Evolutionary conservation across 2,797 vertebrate species (phyloP), one percentile per base, ranked within the genome.

Genomic region (Myripristis jacobus): DNA sequence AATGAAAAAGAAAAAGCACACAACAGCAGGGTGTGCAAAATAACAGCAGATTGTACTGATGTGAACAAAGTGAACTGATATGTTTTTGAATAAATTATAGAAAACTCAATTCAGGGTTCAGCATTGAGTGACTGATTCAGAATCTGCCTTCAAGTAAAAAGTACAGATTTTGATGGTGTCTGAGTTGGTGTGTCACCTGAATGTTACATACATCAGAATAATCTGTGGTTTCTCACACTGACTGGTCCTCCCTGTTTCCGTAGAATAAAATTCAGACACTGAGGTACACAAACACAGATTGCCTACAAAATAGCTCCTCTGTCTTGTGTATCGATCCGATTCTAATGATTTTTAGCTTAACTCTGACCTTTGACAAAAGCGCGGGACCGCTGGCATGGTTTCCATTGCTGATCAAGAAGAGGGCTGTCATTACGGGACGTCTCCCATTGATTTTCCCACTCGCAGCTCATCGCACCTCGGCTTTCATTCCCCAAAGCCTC

Each of bases 361-460:
- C 13, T 72, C 93, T 94, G 83, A 97, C 96, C 95, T 95, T 83
- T 94, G 75, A 95, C 62, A 51, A 69, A 59, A 21, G 83, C 87
- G 3, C 92, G 91, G 0, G 88, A 74, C 58, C 48, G 59, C 70
- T 83, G 90, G 83, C 91, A 95, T 29, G 95, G 94, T 85, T 91
- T 94, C 92, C 91, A 88, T 53, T 62, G 86, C 41, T 89, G 84
- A 59, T 83, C 68, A 29, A 92, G 81, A 31, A 94, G 90, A 22
- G 75, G 70, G 25, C 43, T 85, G 67, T 76, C 69, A 70, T 90
- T 64, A 65, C 77, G 67, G 70, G 77, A 59, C 52, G 75, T 43
- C 51, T 78, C 69, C 0, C 29, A 72, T 58, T 52, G 80, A 82
- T 81, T 81, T 73, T 78, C 75, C 72, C 2, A 50, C 43, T 85